Conservation (phyloP, 2,888 invertebrate species). For the Linyphia triangularis region DNA sequence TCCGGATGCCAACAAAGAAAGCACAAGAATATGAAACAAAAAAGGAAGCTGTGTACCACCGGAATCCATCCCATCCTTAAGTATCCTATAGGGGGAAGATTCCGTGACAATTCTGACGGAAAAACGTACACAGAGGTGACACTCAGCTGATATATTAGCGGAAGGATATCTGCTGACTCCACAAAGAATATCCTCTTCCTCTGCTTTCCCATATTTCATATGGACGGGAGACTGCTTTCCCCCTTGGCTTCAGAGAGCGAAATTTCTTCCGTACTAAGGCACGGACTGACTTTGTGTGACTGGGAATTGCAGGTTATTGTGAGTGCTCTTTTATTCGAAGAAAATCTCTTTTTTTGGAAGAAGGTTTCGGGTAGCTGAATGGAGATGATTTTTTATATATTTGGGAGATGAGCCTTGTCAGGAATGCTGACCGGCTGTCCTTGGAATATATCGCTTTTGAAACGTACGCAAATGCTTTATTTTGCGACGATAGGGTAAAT, state of each 20-base stretch:
- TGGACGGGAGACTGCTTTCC: background rate
- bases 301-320: constrained; percentile 45
- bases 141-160: constrained; percentile 65
- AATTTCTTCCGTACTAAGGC: constrained; percentile 2
- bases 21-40: background rate
- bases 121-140: constrained; percentile 48
- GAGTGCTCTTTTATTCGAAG: constrained; percentile 22
- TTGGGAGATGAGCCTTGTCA: constrained; percentile 26
- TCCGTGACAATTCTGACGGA: constrained; percentile 55
- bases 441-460: too few species aligned
- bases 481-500: too few species aligned
- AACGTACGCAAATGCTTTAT: too few species aligned
- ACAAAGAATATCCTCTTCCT: constrained; percentile 27
- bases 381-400: constrained; percentile 8
- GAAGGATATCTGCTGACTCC: constrained; percentile 62
- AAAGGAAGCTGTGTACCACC: background rate
- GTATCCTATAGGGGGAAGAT: constrained; percentile 22
- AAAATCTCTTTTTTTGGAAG: constrained; percentile 4
- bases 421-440: background rate
- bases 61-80: constrained; percentile 7
- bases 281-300: background rate
- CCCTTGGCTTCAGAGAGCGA: background rate
- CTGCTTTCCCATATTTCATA: constrained; percentile 31
- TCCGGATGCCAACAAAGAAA: background rate
- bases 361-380: background rate